Base-by-base conservation (phyloP, 2,888 invertebrate species). In the Lypha dubia region DNA sequence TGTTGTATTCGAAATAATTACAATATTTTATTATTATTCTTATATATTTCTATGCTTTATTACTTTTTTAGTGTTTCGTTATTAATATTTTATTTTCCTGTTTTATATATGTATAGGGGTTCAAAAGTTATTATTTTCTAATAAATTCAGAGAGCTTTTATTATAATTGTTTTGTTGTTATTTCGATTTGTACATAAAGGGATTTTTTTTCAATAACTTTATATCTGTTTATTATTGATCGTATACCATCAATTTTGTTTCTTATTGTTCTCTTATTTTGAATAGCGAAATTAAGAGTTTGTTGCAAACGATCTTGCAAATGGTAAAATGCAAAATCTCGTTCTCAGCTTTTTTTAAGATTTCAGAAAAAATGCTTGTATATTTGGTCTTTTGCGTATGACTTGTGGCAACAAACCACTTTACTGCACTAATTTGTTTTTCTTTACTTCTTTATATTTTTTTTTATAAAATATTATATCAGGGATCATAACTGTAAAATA, bases 121-220 rank as follows among this genome's bases (percentile, higher is more conserved):
- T 62, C 62, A 67, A 76, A 60, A 35, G 13, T 22, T n/a, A 32
- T 81, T 84, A 85, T 65, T 83, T 86, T 84, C 84, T 86, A 86
- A 85, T 85, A 79, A 85, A 79, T 79, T 86, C 84, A 62, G 80
- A 80, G 74, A 71, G 60, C 68, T 85, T 73, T 28, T 82, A 24
- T 44, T 71, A 41, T 81, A 24, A 20, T 74, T 15, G 53, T 79
- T 28, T 67, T 60, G 9, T 67, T 60, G 9, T 46, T 71, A 38
- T 65, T 83, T 81, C 53, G 58, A 77, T 86, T 80, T 81, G 83
- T 85, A 85, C 85, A 82, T 85, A 71, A 81, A 74, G 79, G 81
- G 81, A 76, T 68, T 81, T 79, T n/a, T 28, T 63, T 79, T 67
- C 20, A 68, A 9, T 22, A 77, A 70, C 75, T 83, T 80, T 58